Conservation (phyloP, 1,140 invertebrate species). For the Meloidogyne hapla region DNA sequence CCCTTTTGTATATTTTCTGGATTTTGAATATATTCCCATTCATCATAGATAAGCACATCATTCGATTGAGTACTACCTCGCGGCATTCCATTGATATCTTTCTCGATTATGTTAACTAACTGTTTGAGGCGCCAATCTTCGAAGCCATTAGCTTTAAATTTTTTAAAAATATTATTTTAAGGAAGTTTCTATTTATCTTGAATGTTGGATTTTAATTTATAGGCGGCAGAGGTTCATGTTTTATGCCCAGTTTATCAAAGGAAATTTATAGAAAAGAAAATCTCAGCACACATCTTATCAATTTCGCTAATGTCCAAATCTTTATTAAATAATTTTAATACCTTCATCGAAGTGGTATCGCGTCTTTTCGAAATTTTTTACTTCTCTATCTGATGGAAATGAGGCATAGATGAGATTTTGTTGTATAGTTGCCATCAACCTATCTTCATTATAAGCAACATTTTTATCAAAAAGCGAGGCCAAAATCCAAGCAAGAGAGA, state of each 20-base stretch:
- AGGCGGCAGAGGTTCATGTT: no score
- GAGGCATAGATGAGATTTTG: not conserved
- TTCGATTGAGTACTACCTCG: constrained; percentile 16
- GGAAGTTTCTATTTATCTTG: no score
- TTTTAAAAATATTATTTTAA: no score
- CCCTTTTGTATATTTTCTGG: not conserved
- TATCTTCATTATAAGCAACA: not conserved
- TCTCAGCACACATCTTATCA: no score
- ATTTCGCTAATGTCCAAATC: no score
- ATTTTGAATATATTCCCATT: not conserved
- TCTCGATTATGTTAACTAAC: not conserved
- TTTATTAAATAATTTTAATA: not conserved
- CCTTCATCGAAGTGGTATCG: not conserved
- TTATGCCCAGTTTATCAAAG: no score
- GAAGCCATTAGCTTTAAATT: not conserved
- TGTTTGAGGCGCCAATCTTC: not conserved
- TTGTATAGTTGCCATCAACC: not conserved
- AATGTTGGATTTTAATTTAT: no score
- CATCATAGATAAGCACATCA: constrained; percentile 10
- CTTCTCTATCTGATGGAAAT: not conserved
- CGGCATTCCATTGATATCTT: not conserved
- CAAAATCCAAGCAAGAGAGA: not conserved
- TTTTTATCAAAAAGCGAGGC: not conserved
- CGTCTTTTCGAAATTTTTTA: not conserved
- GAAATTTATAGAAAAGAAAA: no score